Percentiles rank a stretch among this genome's conserved stretches.
phyloP scores from a whole-genome alignment of 2,797 vertebrate genomes.

The Gymnoscopelus microlampas region DNA sequence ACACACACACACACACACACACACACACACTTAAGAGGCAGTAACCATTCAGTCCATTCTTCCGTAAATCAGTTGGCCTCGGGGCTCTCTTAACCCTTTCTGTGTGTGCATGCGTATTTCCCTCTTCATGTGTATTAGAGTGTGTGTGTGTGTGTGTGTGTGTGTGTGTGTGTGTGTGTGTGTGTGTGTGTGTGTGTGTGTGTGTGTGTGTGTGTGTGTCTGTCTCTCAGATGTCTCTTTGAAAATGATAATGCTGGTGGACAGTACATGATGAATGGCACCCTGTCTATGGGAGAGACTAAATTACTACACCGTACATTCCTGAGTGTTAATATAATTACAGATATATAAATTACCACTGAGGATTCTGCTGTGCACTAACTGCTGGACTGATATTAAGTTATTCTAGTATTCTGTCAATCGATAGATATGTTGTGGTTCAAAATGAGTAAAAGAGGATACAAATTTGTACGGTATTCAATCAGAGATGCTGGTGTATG shows the following conservation, averaged over 20 bases:
- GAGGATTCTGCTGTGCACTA: no score
- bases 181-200: conserved; percentile 24
- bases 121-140: background rate
- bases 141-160: background rate
- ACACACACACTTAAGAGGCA: conserved; percentile 56
- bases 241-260: conserved; percentile 67
- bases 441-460: no score
- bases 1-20: conserved; percentile 46
- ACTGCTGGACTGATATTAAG: no score
- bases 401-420: no score
- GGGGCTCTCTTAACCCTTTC: conserved; percentile 80
- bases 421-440: no score
- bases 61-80: conserved; percentile 82
- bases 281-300: no score
- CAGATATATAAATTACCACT: no score
- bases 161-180: conserved; percentile 47
- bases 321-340: no score
- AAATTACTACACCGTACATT: no score
- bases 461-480: no score
- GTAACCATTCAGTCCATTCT: conserved; percentile 72
- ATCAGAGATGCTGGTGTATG: no score
- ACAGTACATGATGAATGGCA: conserved; percentile 41
- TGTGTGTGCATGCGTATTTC: conserved; percentile 40
- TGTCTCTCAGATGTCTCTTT: conserved; percentile 66
- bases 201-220: conserved; percentile 39